Conservation (phyloP, 2,113 vertebrate species). For the Pica pica region DNA sequence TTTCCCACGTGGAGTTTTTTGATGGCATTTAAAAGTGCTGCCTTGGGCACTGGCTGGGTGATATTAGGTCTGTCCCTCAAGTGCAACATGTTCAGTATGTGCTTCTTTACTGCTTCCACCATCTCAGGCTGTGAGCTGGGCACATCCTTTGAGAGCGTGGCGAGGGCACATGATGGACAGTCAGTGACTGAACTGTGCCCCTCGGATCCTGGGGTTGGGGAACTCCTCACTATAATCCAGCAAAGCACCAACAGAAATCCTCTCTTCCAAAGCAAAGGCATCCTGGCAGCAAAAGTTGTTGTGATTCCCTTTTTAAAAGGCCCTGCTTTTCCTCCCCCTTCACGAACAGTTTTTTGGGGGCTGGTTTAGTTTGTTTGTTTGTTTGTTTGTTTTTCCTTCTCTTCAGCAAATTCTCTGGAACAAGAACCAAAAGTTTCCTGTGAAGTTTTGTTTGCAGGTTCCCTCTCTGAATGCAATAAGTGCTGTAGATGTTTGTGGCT, state of each 20-base stretch:
- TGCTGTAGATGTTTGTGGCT: conserved; percentile 79
- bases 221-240: conserved; percentile 76
- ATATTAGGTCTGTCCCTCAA: conserved; percentile 95
- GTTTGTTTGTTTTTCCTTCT: conserved; percentile 64
- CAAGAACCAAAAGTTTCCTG: conserved; percentile 82
- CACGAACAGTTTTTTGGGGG: conserved; percentile 65
- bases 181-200: conserved; percentile 66
- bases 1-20: conserved; percentile 94
- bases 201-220: conserved; percentile 78
- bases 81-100: conserved; percentile 94
- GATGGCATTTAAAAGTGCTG: conserved; percentile 95
- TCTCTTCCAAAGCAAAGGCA: conserved; percentile 80
- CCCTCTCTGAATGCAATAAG: conserved; percentile 77
- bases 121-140: conserved; percentile 82
- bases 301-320: conserved; percentile 75
- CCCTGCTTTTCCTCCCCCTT: conserved; percentile 71
- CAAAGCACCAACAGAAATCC: conserved; percentile 80
- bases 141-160: conserved; percentile 81
- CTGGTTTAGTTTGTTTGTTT: conserved; percentile 40
- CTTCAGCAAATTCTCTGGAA: conserved; percentile 79
- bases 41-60: conserved; percentile 92
- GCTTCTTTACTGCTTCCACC: conserved; percentile 95
- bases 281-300: conserved; percentile 80
- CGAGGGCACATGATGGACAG: conserved; percentile 88
- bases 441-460: conserved; percentile 82